Evolutionary conservation across 1,140 invertebrate species (phyloP), one percentile per base, ranked within the genome.

Genomic region (Drosophila mayri): DNA sequence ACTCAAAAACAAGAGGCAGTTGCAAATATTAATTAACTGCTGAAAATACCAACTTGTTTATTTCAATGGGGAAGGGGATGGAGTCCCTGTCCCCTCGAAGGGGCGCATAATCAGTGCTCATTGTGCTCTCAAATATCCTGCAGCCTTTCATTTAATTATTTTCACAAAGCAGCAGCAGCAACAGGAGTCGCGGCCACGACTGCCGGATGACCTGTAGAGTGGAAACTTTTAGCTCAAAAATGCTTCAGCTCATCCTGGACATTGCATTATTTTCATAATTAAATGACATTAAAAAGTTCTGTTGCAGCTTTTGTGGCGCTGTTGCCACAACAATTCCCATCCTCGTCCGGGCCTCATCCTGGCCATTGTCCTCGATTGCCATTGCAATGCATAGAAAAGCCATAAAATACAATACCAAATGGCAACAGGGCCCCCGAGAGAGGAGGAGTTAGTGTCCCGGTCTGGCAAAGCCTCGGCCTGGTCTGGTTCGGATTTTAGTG

Each of bases 341-440:
- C 28, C 20, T 18, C 18, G 3, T 6, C 44, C 11, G 55, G 32
- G 62, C 35, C 18, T 32, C 57, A 55, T 50, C 32, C 59, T 63
- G 70, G 18, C 35, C 20, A 65, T 68, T 83, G 46, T 70, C 64
- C 72, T 76, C 58, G 63, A 82, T 81, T 68, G 77, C 58, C 76
- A 77, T 81, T 81, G 71, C 65, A 76, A 73, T 87, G 84, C 75
- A 88, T 80, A 88, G 83, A 79, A 87, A 88, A 80, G 63, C 79
- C 79, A 88, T 88, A 80, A 87, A 83, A 79, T 41, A 83, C 65
- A 83, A 76, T 72, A 70, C 64, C 70, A 79, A 76, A 65, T 67
- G 43, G 58, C 43, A 79, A 72, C 76, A 67, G 49, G 54, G 28
- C 28, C 82, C 47, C 20, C 35, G 6, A 40, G 57, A 43, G 49